Percentiles rank a stretch among this genome's conserved stretches.
These are phyloP conservation scores for Nipponacmea schrenckii DNA, from an alignment of 2,888 invertebrate species.

Conservation along the genomic window DNA sequence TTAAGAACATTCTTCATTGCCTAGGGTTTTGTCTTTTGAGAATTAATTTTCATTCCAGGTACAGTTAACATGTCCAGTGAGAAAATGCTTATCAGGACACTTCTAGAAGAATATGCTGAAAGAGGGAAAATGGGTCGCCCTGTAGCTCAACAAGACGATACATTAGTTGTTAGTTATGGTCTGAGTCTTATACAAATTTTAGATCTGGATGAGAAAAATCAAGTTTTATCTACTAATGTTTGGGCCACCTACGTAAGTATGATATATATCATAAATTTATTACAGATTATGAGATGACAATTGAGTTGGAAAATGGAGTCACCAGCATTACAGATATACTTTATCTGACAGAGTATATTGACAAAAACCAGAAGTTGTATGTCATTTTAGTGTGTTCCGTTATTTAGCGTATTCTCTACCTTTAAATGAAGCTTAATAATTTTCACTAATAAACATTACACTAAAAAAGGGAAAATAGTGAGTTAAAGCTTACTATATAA, in stretches of 20 bases:
- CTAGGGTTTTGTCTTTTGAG: too few relatives aligned
- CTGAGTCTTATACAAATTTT: slow-evolving; percentile 67
- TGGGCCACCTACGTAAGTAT: slow-evolving; percentile 67
- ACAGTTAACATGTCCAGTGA: slow-evolving; percentile 63
- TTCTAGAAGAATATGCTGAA: slow-evolving; percentile 60
- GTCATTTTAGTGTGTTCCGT: too few relatives aligned
- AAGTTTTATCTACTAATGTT: slow-evolving; percentile 67
- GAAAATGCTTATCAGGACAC: slow-evolving; percentile 62
- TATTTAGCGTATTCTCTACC: too few relatives aligned
- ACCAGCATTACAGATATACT: too few relatives aligned
- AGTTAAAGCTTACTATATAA: too few relatives aligned
- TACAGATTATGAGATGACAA: neutral
- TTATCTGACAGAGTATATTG: too few relatives aligned
- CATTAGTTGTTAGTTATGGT: slow-evolving; percentile 61
- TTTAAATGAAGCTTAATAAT: too few relatives aligned
- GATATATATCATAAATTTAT: neutral
- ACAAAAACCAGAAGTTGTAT: too few relatives aligned
- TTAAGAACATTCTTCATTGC: too few relatives aligned
- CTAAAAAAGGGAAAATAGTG: too few relatives aligned
- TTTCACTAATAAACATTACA: too few relatives aligned
- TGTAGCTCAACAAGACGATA: slow-evolving; percentile 61
- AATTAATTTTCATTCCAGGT: slow-evolving; percentile 36
- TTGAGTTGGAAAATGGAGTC: neutral
- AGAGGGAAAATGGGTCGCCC: slow-evolving; percentile 65
- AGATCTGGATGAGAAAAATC: slow-evolving; percentile 68